Percentiles rank a stretch among this genome's conserved stretches.
These are phyloP conservation scores for Cheilosia vulpina DNA, from an alignment of 2,888 invertebrate genomes.

Conservation along the genomic window DNA sequence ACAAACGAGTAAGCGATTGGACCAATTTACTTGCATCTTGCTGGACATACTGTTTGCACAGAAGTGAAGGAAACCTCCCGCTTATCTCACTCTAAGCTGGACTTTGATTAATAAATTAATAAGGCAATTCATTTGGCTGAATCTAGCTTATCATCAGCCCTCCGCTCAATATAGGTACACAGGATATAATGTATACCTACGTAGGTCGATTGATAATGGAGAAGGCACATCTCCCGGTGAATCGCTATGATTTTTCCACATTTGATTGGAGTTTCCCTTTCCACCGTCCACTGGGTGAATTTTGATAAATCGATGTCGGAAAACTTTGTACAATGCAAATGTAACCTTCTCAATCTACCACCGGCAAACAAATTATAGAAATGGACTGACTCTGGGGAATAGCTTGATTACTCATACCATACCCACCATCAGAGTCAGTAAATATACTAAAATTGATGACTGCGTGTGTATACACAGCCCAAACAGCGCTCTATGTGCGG, in stretches of 20 bases:
- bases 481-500: slow-evolving; percentile 2
- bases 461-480: slow-evolving; percentile 3
- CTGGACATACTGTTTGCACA: slow-evolving; percentile 17
- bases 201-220: slow-evolving; percentile 26
- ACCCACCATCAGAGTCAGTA: slow-evolving; percentile 14
- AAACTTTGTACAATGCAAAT: slow-evolving; percentile 67
- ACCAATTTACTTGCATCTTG: not conserved
- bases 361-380: slow-evolving; percentile 21
- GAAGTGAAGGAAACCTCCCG: not conserved
- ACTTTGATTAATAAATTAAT: slow-evolving; percentile 64
- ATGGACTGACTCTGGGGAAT: slow-evolving; percentile 20
- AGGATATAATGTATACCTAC: not conserved
- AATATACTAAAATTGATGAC: slow-evolving; percentile 62
- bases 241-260: slow-evolving; percentile 43
- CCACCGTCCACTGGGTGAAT: slow-evolving; percentile 18
- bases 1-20: no score
- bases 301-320: slow-evolving; percentile 70
- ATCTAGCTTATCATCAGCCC: not conserved
- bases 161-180: not conserved
- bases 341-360: slow-evolving; percentile 2
- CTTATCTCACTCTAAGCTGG: slow-evolving; percentile 3
- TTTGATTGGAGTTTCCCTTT: slow-evolving; percentile 24
- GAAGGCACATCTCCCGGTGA: slow-evolving; percentile 37
- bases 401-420: slow-evolving; percentile 6
- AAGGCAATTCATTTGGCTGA: slow-evolving; percentile 50